These are phyloP conservation scores for Adoxophyes honmai DNA, from an alignment of 1,140 invertebrate species.

Conservation along the genomic window DNA sequence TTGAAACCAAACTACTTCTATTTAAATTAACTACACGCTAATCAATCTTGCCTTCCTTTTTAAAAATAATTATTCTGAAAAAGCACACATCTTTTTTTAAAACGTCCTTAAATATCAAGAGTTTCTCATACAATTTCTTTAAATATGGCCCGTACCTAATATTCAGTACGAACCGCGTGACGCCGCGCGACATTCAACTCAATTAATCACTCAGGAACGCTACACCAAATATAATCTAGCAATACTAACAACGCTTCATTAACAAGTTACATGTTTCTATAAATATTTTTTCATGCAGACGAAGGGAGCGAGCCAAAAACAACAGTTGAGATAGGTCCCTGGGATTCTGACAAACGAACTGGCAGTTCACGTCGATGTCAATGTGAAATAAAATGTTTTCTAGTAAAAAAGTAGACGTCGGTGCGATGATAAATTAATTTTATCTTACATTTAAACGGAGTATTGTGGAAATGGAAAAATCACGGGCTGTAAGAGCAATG, in stretches of 20 bases:
- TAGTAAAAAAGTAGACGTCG: constrained; percentile 21
- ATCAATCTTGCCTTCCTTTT: no score
- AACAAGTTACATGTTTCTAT: constrained; percentile 9
- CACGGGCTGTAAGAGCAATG: constrained; percentile 43
- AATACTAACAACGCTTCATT: constrained; percentile 11
- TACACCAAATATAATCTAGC: not conserved
- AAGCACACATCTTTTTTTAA: no score
- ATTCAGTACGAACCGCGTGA: constrained; percentile 8
- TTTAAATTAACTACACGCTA: no score
- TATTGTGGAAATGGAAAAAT: constrained; percentile 73
- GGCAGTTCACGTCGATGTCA: not conserved
- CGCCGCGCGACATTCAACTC: constrained; percentile 2
- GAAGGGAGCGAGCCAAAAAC: not conserved
- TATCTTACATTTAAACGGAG: constrained; percentile 40
- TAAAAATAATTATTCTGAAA: no score
- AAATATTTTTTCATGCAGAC: not conserved
- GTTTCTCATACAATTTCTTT: not conserved
- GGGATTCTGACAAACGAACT: not conserved
- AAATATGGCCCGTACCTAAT: constrained; percentile 3
- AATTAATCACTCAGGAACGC: not conserved
- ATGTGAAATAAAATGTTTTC: not conserved
- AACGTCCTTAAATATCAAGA: no score
- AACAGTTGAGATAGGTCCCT: constrained; percentile 12
- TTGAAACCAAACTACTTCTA: no score
- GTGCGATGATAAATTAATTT: constrained; percentile 54